Evolutionary conservation across 1,140 invertebrate species (phyloP), one percentile per base, ranked within the genome.

Genomic region (Euborellia annulipes): DNA sequence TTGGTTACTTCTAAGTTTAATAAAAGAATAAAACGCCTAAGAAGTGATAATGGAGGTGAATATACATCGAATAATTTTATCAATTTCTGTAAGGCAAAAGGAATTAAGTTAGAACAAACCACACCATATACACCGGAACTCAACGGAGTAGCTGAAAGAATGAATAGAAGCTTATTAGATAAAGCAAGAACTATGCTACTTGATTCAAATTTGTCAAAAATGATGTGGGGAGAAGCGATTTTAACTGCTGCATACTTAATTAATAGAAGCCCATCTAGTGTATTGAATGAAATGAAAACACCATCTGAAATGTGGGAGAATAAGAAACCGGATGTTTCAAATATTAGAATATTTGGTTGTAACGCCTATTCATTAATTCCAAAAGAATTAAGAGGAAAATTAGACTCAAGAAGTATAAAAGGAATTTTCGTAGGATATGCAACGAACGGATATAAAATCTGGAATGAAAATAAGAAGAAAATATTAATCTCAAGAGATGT

Each of bases 31-130:
- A 40, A 41, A 14, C 34, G 36, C 13, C 32, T 51, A 9, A 6
- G 50, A 20, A 48, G 46, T 32, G 52, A 57, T 27, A 55, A 54
- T 17, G 51, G 53, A n/a, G 42, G 42, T 1, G 52, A 55, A 21
- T 55, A 49, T 32, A 43, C 22, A 9, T 47, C 51, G 19, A 36
- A 38, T 22, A 23, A 36, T 2, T 43, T 38, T 4, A 3, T 19
- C n/a, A 23, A 42, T 44, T 8, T 16, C 11, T 37, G 47, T 50
- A 23, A 23, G 37, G 42, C 14, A n/a, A 36, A 49, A 14, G 45
- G 50, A 48, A 18, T 52, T 53, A 13, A 17, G 13, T 17, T 41
- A 44, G n/a, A 48, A 45, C 11, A 52, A 38, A 38, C 14, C 20
- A 19, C 20, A 17, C 36, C 36, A 8, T 38, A 38, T 38, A 38